Evolutionary conservation across 2,113 vertebrate genomes (phyloP).

Genomic region (Tetrax tetrax): DNA sequence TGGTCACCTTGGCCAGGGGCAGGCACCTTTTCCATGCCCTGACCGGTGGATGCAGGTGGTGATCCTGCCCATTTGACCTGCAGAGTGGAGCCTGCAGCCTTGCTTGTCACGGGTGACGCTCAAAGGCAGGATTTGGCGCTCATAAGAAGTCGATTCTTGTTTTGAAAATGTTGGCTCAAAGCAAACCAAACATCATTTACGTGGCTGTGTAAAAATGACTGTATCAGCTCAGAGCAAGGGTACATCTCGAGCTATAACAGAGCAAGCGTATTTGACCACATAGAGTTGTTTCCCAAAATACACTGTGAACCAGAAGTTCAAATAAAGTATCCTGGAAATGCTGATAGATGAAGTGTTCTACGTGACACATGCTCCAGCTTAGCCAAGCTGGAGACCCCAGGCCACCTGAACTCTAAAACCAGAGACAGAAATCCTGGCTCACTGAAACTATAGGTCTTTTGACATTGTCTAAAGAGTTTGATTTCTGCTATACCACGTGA

Average conservation of each 20-base stretch:
- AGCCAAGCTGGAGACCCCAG: not conserved
- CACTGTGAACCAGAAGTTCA: not conserved
- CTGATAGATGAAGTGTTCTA: not conserved
- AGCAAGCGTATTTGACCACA: not conserved
- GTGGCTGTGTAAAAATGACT: not conserved
- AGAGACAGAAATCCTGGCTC: too few species aligned
- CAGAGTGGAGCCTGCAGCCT: too few species aligned
- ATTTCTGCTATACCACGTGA: not conserved
- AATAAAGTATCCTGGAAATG: not conserved
- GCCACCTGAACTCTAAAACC: not conserved
- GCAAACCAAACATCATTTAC: not conserved
- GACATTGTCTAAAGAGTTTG: not conserved
- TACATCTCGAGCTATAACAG: too few species aligned
- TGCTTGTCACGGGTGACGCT: not conserved
- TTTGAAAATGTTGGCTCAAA: not conserved
- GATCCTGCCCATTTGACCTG: not conserved
- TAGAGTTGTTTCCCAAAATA: not conserved
- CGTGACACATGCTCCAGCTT: fast-evolving
- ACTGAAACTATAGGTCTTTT: not conserved
- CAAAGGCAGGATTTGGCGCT: not conserved
- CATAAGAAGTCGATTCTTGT: not conserved
- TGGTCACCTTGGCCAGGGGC: too few species aligned
- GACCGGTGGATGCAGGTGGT: too few species aligned
- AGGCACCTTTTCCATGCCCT: too few species aligned
- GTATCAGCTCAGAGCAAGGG: not conserved